A percentile compares a stretch with the other conserved stretches of the same genome.
Conservation (phyloP, 1,140 invertebrate genomes). For the Pseudomyrmex flavicornis region DNA sequence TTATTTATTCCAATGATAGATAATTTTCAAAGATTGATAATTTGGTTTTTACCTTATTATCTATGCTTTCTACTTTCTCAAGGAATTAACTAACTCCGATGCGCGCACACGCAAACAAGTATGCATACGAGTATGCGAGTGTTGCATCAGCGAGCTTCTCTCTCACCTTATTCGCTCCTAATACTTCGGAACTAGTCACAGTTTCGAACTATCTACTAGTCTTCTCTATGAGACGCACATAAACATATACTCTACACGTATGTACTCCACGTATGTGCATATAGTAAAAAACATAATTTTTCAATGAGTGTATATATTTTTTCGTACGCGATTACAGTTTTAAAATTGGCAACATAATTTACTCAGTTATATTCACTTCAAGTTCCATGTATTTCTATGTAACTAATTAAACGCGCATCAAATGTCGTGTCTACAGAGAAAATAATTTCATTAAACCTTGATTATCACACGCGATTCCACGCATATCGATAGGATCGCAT, state of each 20-base stretch:
- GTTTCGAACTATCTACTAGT: constrained; percentile 42
- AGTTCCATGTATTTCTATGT: neutral
- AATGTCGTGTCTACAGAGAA: neutral
- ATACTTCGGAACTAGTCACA: constrained; percentile 44
- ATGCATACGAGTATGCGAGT: neutral
- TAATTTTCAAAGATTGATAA: neutral
- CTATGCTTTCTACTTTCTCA: constrained; percentile 9
- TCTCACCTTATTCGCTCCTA: constrained; percentile 43
- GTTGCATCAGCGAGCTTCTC: constrained; percentile 44
- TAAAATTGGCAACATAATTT: neutral
- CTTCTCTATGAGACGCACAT: constrained; percentile 13
- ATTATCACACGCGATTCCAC: constrained; percentile 24
- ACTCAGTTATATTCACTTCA: neutral
- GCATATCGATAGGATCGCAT: constrained; percentile 6
- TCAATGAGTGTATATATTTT: neutral
- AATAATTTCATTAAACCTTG: constrained; percentile 20
- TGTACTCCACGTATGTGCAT: neutral
- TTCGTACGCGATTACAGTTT: neutral
- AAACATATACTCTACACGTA: neutral
- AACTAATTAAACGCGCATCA: neutral
- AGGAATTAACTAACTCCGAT: constrained; percentile 6
- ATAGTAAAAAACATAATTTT: neutral
- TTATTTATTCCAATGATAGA: neutral
- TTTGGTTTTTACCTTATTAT: neutral
- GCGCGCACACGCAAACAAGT: neutral